A percentile compares a stretch with the other conserved stretches of the same genome.
Conservation (phyloP, 1,140 invertebrate genomes). For the Orchestia grillus region DNA sequence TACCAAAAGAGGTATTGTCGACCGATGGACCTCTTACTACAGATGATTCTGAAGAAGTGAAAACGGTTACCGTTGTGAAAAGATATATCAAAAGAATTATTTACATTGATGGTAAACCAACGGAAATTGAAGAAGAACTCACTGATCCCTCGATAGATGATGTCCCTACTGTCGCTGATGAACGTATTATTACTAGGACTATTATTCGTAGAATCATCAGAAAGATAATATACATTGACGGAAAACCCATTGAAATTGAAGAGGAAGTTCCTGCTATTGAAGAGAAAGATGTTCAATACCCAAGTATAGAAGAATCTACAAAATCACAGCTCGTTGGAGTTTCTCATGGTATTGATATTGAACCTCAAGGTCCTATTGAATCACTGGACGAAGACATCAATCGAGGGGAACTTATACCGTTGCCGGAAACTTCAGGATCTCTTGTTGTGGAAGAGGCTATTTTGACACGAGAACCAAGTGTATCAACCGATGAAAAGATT, state of each 20-base stretch:
- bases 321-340: background rate
- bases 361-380: background rate
- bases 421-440: background rate
- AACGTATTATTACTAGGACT: constrained; percentile 40
- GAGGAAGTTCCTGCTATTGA: constrained; percentile 39
- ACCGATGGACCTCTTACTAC: constrained; percentile 9
- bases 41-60: constrained; percentile 25
- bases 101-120: constrained; percentile 60
- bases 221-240: constrained; percentile 50
- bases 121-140: constrained; percentile 57
- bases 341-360: background rate
- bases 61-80: constrained; percentile 58
- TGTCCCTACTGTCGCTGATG: background rate
- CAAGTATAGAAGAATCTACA: background rate
- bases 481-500: background rate
- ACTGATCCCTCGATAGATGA: constrained; percentile 37
- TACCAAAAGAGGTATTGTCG: background rate
- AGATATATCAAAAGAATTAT: constrained; percentile 59
- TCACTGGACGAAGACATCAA: background rate
- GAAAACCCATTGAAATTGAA: constrained; percentile 57
- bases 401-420: background rate
- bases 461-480: background rate
- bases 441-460: background rate
- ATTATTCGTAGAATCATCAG: constrained; percentile 41
- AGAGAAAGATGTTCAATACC: background rate